Evolutionary conservation across 2,888 invertebrate genomes (phyloP).

Genomic region (Petrolisthes cinctipes): DNA sequence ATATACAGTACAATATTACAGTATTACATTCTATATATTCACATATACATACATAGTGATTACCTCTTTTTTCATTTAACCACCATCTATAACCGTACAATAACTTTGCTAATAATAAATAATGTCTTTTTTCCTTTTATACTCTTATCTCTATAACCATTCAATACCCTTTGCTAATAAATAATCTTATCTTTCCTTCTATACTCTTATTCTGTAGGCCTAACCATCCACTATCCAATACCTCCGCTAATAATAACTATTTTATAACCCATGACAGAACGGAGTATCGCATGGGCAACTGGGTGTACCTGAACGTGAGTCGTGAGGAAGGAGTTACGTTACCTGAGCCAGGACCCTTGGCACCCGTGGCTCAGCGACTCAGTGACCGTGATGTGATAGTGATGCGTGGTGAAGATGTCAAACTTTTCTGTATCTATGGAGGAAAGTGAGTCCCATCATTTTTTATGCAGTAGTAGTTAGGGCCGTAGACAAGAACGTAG

Average conservation of each 20-base stretch:
- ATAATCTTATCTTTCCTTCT: not conserved
- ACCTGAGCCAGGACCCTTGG: not conserved
- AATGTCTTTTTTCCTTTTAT: not conserved
- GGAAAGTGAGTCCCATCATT: slow-evolving; percentile 52
- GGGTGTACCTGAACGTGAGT: slow-evolving; percentile 64
- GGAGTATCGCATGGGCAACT: slow-evolving; percentile 65
- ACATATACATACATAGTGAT: not conserved
- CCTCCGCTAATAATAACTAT: not conserved
- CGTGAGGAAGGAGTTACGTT: slow-evolving; percentile 34
- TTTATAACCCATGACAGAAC: slow-evolving; percentile 40
- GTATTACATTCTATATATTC: not conserved
- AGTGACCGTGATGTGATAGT: slow-evolving; percentile 40
- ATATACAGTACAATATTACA: too few relatives aligned
- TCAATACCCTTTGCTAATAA: not conserved
- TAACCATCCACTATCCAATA: not conserved
- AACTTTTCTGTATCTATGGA: slow-evolving; percentile 60
- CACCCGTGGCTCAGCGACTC: slow-evolving; percentile 43
- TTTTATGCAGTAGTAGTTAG: too few relatives aligned
- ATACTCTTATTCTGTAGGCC: not conserved
- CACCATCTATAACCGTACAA: not conserved
- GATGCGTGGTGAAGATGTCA: slow-evolving; percentile 54
- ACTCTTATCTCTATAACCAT: not conserved
- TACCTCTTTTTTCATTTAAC: not conserved
- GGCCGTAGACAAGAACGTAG: too few relatives aligned
- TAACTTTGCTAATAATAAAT: not conserved